Evolutionary conservation across 2,113 vertebrate genomes (phyloP).

Genomic region (Arizona elegans): DNA sequence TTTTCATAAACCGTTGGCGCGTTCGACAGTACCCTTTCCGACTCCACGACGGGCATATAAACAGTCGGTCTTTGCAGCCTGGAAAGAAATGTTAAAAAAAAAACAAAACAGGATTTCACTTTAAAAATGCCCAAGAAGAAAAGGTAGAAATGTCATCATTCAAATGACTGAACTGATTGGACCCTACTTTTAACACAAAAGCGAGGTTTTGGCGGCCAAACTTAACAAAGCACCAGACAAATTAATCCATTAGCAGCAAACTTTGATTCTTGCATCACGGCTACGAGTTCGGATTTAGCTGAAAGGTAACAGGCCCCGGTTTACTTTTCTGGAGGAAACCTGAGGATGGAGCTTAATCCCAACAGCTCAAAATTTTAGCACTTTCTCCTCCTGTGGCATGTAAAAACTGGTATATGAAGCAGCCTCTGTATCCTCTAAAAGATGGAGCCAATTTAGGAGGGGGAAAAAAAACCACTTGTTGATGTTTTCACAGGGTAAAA

Average conservation of each 20-base stretch:
- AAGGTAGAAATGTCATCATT: neutral
- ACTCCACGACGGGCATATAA: slow-evolving; percentile 85
- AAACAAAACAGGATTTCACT: neutral
- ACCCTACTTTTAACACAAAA: neutral
- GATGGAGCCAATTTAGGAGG: neutral
- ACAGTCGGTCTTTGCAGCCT: slow-evolving; percentile 91
- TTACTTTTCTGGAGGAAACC: neutral
- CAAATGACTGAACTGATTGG: neutral
- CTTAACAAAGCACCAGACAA: neutral
- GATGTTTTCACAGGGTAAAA: neutral
- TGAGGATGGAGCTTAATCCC: neutral
- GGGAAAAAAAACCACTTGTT: neutral
- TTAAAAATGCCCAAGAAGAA: neutral
- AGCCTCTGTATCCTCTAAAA: neutral
- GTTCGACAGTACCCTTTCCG: slow-evolving; percentile 84
- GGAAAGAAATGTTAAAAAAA: neutral
- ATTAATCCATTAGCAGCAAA: neutral
- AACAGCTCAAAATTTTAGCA: neutral
- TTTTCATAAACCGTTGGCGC: slow-evolving; percentile 86
- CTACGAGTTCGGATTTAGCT: neutral
- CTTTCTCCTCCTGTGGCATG: neutral
- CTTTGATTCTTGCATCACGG: neutral
- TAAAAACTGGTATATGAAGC: neutral
- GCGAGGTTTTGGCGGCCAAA: neutral
- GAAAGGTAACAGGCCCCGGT: neutral